A percentile compares a stretch with the other conserved stretches of the same genome.
Conservation (phyloP, 1,140 invertebrate species). For the Drosophila pectinifera region DNA sequence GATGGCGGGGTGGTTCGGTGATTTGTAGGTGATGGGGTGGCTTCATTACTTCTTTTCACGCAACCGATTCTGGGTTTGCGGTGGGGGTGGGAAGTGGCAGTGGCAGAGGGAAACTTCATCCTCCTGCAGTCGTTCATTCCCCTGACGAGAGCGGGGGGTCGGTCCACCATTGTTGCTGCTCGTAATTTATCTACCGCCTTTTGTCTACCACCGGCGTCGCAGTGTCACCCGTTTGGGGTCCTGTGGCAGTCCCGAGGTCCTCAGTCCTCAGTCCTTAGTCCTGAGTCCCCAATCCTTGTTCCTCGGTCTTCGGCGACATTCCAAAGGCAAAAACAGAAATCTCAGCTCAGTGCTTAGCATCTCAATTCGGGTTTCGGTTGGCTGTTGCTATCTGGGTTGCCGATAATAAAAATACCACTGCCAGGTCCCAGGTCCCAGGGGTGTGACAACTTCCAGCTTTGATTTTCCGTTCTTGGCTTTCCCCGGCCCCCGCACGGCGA, state of each 20-base stretch:
- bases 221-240: conserved; percentile 33
- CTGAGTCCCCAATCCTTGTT: neutral
- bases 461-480: conserved; percentile 52
- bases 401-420: conserved; percentile 70
- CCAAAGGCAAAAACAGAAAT: conserved; percentile 29
- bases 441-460: conserved; percentile 70
- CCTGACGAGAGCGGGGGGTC: conserved; percentile 1
- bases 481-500: neutral
- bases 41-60: conserved; percentile 71
- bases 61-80: conserved; percentile 44
- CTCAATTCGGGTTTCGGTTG: conserved; percentile 64
- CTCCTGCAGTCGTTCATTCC: conserved; percentile 56
- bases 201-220: conserved; percentile 50
- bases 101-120: conserved; percentile 58
- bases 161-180: conserved; percentile 58
- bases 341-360: conserved; percentile 67
- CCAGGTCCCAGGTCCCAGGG: conserved; percentile 61
- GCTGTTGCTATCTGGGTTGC: conserved; percentile 41
- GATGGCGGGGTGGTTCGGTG: conserved; percentile 1
- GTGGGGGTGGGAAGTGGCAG: conserved; percentile 23
- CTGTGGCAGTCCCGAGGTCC: neutral
- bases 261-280: neutral
- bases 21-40: conserved; percentile 15
- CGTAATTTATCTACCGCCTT: conserved; percentile 70
- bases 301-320: conserved; percentile 31